Evolutionary conservation across 2,113 vertebrate genomes (phyloP).

Genomic region (Loxodonta africana): DNA sequence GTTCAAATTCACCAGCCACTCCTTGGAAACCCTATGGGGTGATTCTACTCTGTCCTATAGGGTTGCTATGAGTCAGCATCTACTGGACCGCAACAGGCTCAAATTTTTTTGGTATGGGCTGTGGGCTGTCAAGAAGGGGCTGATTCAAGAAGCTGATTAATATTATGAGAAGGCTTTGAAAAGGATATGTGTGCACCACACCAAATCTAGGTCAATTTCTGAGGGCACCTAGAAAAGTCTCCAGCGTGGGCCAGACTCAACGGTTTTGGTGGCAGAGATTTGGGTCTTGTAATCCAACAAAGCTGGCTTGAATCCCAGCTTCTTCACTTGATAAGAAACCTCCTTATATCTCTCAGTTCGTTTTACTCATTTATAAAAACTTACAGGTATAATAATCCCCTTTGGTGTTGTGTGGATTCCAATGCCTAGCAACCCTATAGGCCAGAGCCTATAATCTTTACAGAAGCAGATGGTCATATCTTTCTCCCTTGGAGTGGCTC

Average conservation of each 20-base stretch:
- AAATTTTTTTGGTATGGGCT: too few relatives aligned
- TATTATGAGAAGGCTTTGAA: not conserved
- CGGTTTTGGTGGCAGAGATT: not conserved
- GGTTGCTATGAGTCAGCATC: too few relatives aligned
- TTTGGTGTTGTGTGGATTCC: too few relatives aligned
- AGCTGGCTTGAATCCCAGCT: slow-evolving; percentile 19
- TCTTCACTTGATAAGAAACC: not conserved
- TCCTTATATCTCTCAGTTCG: not conserved
- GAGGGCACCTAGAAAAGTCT: not conserved
- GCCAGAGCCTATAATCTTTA: too few relatives aligned
- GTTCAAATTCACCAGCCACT: too few relatives aligned
- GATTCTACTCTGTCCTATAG: too few relatives aligned
- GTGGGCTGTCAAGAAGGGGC: not conserved
- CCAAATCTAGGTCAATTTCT: not conserved
- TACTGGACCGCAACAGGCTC: too few relatives aligned
- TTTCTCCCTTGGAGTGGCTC: too few relatives aligned
- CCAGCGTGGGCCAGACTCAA: not conserved
- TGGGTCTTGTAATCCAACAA: not conserved
- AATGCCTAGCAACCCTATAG: too few relatives aligned
- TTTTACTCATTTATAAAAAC: not conserved
- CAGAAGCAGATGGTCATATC: too few relatives aligned
- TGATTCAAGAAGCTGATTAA: not conserved
- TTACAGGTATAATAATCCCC: not conserved
- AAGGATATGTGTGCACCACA: not conserved
- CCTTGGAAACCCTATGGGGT: too few relatives aligned